phyloP scores from a whole-genome alignment of 2,113 vertebrate species.

The Ranitomeya imitator region DNA sequence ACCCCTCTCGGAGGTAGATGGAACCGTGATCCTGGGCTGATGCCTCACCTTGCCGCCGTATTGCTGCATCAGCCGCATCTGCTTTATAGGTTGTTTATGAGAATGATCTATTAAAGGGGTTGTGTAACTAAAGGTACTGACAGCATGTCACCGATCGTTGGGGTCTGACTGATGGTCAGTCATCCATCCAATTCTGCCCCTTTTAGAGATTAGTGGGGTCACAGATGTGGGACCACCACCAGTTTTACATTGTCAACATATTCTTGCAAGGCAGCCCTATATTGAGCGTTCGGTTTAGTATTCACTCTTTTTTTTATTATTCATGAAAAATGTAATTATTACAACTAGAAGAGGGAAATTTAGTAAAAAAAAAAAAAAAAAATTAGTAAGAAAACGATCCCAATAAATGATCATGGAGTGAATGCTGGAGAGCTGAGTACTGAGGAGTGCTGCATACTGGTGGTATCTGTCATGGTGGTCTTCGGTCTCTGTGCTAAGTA shows the following conservation, averaged over 20 bases:
- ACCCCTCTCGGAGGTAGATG: slow-evolving; percentile 23
- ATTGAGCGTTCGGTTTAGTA: too few relatives aligned
- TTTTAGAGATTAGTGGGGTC: too few relatives aligned
- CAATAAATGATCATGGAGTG: too few relatives aligned
- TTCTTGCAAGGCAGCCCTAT: neutral
- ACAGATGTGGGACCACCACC: too few relatives aligned
- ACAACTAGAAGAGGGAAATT: too few relatives aligned
- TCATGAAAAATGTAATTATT: too few relatives aligned
- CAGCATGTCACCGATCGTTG: neutral
- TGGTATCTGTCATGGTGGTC: neutral
- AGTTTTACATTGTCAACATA: neutral
- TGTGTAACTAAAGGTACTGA: neutral
- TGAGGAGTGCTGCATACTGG: neutral
- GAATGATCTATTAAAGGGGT: too few relatives aligned
- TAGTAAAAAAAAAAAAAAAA: too few relatives aligned
- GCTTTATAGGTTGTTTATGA: neutral
- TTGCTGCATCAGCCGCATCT: neutral
- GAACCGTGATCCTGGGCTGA: neutral
- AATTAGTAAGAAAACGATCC: too few relatives aligned
- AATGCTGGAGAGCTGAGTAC: too few relatives aligned
- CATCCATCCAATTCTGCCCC: too few relatives aligned
- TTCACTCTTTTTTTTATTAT: too few relatives aligned
- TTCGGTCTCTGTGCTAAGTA: neutral
- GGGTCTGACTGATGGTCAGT: neutral
- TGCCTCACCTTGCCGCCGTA: neutral